Evolutionary conservation across 2,797 vertebrate genomes (phyloP).

Genomic region (Myripristis murdjan): DNA sequence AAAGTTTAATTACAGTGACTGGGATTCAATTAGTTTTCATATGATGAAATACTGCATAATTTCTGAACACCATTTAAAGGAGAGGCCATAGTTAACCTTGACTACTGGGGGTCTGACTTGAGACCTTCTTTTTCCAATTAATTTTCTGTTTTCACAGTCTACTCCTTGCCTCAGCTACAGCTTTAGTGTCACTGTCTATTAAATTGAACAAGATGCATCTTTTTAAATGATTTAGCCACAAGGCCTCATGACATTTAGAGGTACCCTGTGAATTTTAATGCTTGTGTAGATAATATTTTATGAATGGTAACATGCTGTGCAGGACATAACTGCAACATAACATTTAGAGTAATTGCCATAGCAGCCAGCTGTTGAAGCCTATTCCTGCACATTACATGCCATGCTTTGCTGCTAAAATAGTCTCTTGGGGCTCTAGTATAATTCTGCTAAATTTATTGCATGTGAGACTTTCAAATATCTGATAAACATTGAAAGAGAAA

Average conservation of each 20-base stretch:
- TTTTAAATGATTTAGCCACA: constrained; percentile 27
- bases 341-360: constrained; percentile 30
- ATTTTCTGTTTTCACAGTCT: constrained; percentile 13
- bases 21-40: constrained; percentile 68
- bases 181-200: constrained; percentile 27
- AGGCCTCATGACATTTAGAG: constrained; percentile 32
- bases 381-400: constrained; percentile 20
- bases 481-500: constrained; percentile 31
- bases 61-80: constrained; percentile 49
- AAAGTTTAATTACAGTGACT: constrained; percentile 69
- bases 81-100: constrained; percentile 38
- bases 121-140: constrained; percentile 9
- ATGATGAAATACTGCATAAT: constrained; percentile 64
- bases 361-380: constrained; percentile 23
- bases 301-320: constrained; percentile 29
- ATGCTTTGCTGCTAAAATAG: constrained; percentile 32
- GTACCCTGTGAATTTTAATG: constrained; percentile 14
- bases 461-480: constrained; percentile 12
- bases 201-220: constrained; percentile 37
- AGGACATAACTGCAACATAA: constrained; percentile 19
- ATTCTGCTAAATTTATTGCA: constrained; percentile 8
- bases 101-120: constrained; percentile 23
- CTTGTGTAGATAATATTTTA: constrained; percentile 38
- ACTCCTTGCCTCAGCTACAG: not conserved
- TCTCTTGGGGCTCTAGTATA: constrained; percentile 23